These are phyloP conservation scores for Melikaiella ostensackeni DNA, from an alignment of 2,888 invertebrate species.

Conservation along the genomic window DNA sequence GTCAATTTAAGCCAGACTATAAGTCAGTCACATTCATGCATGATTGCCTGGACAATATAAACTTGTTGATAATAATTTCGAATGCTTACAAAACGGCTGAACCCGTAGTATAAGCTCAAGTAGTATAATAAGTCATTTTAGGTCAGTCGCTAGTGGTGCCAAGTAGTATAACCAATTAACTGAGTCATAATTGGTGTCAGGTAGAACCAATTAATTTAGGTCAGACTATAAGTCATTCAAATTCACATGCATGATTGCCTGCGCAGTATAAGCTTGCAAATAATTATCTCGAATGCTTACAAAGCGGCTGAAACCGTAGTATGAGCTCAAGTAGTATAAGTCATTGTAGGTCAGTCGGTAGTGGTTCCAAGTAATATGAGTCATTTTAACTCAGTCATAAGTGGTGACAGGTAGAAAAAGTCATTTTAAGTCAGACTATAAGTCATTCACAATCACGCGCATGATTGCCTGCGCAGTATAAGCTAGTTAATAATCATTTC, in stretches of 20 bases:
- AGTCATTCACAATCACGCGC: not conserved
- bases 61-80: too few relatives aligned
- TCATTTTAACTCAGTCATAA: not conserved
- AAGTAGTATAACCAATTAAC: not conserved
- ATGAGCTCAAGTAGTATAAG: too few relatives aligned
- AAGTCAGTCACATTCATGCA: too few relatives aligned
- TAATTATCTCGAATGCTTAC: not conserved
- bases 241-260: not conserved
- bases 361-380: not conserved
- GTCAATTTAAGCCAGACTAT: too few relatives aligned
- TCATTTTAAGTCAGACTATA: not conserved
- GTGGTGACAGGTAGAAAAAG: not conserved
- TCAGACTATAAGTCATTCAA: not conserved
- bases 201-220: not conserved
- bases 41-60: too few relatives aligned
- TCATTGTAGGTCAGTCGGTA: not conserved
- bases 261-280: not conserved
- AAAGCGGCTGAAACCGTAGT: not conserved
- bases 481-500: not conserved
- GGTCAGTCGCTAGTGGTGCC: not conserved
- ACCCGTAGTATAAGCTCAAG: too few relatives aligned
- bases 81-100: too few relatives aligned
- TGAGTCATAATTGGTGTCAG: too few relatives aligned
- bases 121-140: too few relatives aligned
- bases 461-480: not conserved